A percentile compares a stretch with the other conserved stretches of the same genome.
Evolutionary conservation across 2,113 vertebrate genomes (phyloP).

Genomic region (Zingel zingel): DNA sequence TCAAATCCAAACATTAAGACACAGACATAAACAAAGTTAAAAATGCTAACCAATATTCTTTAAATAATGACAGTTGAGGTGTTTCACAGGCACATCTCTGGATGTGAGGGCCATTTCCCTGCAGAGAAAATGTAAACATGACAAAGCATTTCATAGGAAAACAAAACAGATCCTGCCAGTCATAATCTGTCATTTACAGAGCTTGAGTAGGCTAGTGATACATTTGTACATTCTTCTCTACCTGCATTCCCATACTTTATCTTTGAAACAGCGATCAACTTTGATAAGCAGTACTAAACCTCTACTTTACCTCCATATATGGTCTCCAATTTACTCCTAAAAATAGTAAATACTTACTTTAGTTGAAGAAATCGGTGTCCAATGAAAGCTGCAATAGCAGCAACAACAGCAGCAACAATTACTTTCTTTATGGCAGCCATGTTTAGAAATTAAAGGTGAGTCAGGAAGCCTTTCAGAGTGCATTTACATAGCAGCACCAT

Average conservation of each 20-base stretch:
- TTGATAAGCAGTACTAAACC: background rate
- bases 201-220: too few relatives aligned
- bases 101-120: constrained; percentile 43
- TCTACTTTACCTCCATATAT: too few relatives aligned
- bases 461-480: background rate
- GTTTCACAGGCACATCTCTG: constrained; percentile 60
- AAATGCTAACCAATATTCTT: constrained; percentile 51
- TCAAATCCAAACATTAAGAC: background rate
- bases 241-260: background rate
- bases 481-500: background rate
- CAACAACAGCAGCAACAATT: constrained; percentile 41
- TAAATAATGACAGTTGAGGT: constrained; percentile 60
- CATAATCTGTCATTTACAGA: background rate
- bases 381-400: constrained; percentile 38
- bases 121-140: constrained; percentile 12
- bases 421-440: constrained; percentile 55
- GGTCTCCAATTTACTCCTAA: background rate
- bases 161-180: background rate
- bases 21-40: background rate
- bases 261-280: too few relatives aligned
- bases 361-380: constrained; percentile 36
- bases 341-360: constrained; percentile 43
- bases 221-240: too few relatives aligned
- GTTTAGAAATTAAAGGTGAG: background rate
- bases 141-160: background rate